phyloP scores from a whole-genome alignment of 2,888 invertebrate genomes.

The Byasa hedistus region DNA sequence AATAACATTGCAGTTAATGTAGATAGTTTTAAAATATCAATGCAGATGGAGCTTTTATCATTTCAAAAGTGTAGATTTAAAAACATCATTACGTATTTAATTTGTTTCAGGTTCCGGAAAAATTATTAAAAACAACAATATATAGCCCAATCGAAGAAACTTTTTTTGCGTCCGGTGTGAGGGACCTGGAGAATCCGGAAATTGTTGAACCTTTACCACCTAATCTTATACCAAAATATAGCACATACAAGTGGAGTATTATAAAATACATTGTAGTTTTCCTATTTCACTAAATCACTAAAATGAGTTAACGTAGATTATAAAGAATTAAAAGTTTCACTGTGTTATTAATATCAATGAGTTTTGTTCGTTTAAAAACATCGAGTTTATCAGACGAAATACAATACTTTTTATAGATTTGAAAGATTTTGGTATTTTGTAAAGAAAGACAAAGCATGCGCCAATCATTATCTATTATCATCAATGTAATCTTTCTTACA shows the following conservation, averaged over 20 bases:
- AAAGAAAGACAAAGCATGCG: not conserved
- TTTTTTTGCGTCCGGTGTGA: conserved; percentile 34
- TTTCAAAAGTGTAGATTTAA: not conserved
- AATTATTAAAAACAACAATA: conserved; percentile 51
- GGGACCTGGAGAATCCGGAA: conserved; percentile 35
- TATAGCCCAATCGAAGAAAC: conserved; percentile 47
- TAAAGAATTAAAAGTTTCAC: no score
- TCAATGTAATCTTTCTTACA: conserved; percentile 5
- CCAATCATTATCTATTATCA: not conserved
- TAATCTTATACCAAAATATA: conserved; percentile 49
- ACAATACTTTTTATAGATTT: not conserved
- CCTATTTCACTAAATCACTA: not conserved
- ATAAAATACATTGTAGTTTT: not conserved
- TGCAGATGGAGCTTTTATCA: conserved; percentile 9
- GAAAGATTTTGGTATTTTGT: not conserved
- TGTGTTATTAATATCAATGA: not conserved
- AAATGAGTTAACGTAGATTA: no score
- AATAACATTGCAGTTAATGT: not conserved
- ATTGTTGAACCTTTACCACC: conserved; percentile 50
- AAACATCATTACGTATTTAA: not conserved
- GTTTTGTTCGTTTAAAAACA: not conserved
- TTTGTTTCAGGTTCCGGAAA: conserved; percentile 53
- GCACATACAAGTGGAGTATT: conserved; percentile 54
- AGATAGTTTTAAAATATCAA: conserved; percentile 4
- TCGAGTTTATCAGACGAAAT: not conserved